Conservation (phyloP, 1,140 invertebrate species). For the Drosophila prosaltans region DNA sequence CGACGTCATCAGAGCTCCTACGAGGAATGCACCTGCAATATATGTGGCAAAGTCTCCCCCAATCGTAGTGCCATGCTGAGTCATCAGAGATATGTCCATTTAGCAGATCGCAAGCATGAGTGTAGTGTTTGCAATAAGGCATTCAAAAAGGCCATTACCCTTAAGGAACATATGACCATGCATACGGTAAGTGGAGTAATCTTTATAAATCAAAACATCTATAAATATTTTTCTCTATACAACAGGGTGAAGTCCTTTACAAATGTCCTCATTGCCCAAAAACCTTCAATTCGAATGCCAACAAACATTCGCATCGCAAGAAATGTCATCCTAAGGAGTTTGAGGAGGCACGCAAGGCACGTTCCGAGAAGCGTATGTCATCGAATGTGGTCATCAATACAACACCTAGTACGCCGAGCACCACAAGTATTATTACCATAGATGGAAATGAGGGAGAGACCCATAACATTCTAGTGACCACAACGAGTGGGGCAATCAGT, state of each 20-base stretch:
- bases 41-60: constrained; percentile 76
- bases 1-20: constrained; percentile 61
- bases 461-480: constrained; percentile 59
- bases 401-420: neutral
- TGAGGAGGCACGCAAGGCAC: constrained; percentile 63
- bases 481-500: constrained; percentile 13
- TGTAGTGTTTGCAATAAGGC: constrained; percentile 75
- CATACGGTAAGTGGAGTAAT: constrained; percentile 47
- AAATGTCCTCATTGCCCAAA: constrained; percentile 77
- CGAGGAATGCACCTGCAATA: constrained; percentile 57
- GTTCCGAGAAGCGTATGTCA: constrained; percentile 53
- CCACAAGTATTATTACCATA: constrained; percentile 55
- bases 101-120: constrained; percentile 55
- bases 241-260: constrained; percentile 71
- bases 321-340: constrained; percentile 80
- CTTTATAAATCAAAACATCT: no score
- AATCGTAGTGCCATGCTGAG: constrained; percentile 76
- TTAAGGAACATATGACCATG: constrained; percentile 78
- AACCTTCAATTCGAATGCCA: constrained; percentile 81
- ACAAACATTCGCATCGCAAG: constrained; percentile 78
- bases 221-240: neutral
- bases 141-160: constrained; percentile 75
- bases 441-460: constrained; percentile 38
- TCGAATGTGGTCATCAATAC: neutral
- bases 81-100: constrained; percentile 76